Base-by-base conservation (phyloP, 1,140 invertebrate genomes). In the Atta texana region DNA sequence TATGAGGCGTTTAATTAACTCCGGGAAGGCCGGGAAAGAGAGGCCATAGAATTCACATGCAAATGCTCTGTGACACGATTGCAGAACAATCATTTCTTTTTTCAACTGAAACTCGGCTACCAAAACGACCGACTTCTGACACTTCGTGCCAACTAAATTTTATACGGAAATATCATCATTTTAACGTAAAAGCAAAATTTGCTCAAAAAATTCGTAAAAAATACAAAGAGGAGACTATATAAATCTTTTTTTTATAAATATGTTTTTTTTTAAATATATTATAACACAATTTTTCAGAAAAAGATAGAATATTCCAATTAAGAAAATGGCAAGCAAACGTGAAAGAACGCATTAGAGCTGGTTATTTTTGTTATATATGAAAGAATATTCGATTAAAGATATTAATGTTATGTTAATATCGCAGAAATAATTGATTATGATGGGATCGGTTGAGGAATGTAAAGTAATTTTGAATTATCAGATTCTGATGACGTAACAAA, bases 1-100 rank as follows among this genome's bases (percentile, higher is more conserved):
- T 92, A 93, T 92, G 91, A 92, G 89, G 86, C 92, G 92, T 94
- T 94, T 94, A 94, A 94, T 94, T 94, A 94, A 94, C 93, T 92
- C 80, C 72, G 81, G 85, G 86, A 59, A 28, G 87, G 84, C 81
- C 59, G 68, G 57, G 64, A 85, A 86, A 90, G 86, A 86, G 86
- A 86, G 89, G 88, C 72, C 12, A 66, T 87, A 84, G 91, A 86
- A 93, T 92, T 93, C 91, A 88, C 86, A 92, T 93, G 92, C 88
- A 91, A 93, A 92, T 94, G 89, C 88, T 63, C 21, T 75, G 80
- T 75, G 85, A 88, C 89, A 87, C 74, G 71, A 78, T 84, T 85
- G 88, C 77, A 82, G 89, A 24, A 87, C 63, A 85, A 86, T 51
- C 90, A 90, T 88, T 91, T 88, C 90, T 81, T 90, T 86, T 90